These are phyloP conservation scores for Verasper variegatus DNA, from an alignment of 2,113 vertebrate genomes.

Conservation along the genomic window DNA sequence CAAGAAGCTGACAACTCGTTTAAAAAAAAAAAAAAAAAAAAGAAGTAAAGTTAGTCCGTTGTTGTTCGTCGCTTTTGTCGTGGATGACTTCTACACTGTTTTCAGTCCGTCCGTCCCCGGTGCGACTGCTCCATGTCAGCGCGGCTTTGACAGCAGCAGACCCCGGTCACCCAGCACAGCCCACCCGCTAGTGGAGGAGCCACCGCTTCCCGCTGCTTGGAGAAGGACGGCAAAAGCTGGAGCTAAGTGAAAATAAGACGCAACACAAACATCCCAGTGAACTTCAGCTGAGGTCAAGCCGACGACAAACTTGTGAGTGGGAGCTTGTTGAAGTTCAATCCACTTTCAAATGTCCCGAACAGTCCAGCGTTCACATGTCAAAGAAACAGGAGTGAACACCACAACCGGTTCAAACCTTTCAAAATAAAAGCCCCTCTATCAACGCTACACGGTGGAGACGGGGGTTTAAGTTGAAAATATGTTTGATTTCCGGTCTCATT, in stretches of 20 bases:
- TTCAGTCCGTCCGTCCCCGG: constrained; percentile 60
- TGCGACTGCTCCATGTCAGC: constrained; percentile 67
- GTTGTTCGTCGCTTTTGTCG: too few species aligned
- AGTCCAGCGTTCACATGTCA: constrained; percentile 4
- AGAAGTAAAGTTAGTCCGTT: too few species aligned
- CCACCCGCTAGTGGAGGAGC: neutral
- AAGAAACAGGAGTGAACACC: neutral
- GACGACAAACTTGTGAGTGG: constrained; percentile 15
- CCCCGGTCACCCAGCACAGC: constrained; percentile 2
- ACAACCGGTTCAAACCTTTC: constrained; percentile 2
- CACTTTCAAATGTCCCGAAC: constrained; percentile 8
- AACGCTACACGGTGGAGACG: accelerated
- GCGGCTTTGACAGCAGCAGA: constrained; percentile 66
- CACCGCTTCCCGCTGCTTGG: neutral
- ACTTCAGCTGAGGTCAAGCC: neutral
- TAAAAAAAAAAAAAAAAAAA: too few species aligned
- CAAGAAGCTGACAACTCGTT: constrained; percentile 6
- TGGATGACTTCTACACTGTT: neutral
- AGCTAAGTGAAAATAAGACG: neutral
- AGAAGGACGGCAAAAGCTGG: neutral
- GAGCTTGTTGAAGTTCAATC: constrained; percentile 15
- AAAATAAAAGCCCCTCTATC: constrained; percentile 45
- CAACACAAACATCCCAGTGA: constrained; percentile 1
- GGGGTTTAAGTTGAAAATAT: neutral
- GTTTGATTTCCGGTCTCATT: constrained; percentile 10